These are phyloP conservation scores for Corella eumyota DNA, from an alignment of 23 tunicate species.

Conservation along the genomic window DNA sequence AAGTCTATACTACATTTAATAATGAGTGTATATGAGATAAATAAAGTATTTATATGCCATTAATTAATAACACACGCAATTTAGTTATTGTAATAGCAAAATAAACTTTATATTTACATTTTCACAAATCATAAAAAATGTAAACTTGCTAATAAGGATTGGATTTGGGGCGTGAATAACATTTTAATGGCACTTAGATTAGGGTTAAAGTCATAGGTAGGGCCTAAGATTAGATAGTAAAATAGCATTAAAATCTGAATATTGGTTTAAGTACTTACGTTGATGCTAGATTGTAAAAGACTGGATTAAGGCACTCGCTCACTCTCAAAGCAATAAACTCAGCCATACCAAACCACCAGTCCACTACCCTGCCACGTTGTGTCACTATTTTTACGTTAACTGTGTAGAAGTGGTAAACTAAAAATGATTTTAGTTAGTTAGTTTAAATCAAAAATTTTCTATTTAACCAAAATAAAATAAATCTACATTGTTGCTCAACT, in stretches of 20 bases:
- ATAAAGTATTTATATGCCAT: background rate
- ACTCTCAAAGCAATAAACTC: conserved; percentile 3
- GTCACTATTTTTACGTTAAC: background rate
- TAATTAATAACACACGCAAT: background rate
- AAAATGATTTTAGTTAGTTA: no score
- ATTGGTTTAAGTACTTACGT: conserved; percentile 9
- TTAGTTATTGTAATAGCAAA: background rate
- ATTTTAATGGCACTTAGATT: no score
- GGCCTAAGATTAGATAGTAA: no score
- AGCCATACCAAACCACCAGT: conserved; percentile 8
- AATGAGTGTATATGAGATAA: no score
- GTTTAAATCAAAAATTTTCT: no score
- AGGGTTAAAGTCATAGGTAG: no score
- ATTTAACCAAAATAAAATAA: no score
- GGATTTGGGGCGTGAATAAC: no score
- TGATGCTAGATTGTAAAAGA: conserved; percentile 21
- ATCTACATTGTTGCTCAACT: conserved; percentile 9
- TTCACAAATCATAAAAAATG: background rate
- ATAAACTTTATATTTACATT: background rate
- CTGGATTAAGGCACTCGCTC: conserved; percentile 18
- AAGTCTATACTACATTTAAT: no score
- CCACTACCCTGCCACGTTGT: background rate
- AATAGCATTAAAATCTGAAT: no score
- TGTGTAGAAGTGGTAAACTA: conserved; percentile 9
- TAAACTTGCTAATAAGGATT: no score